Evolutionary conservation across 2,797 vertebrate species (phyloP), one percentile per base, ranked within the genome.

Genomic region (Botia almorhae): DNA sequence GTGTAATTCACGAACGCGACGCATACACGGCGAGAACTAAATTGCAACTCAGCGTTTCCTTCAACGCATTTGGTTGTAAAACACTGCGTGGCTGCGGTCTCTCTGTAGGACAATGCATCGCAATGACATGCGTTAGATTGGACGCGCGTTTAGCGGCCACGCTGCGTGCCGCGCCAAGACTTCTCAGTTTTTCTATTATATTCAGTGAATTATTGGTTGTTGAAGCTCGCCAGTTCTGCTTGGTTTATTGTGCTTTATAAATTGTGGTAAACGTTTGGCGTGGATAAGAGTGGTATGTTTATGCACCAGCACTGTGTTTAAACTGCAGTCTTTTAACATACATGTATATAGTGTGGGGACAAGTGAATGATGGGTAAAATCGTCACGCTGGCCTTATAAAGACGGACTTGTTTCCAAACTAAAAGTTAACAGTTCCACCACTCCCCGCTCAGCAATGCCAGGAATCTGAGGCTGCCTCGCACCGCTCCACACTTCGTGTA

Each of bases 381-480:
- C 3, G 11, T 23, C 29, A 72, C 55, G 33, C 51, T 53, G 3
- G 2, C 1, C 17, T 73, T n/a, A 21, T 53, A 63, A 70, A 67
- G 19, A 23, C 58, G 43, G 16, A 67, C 60, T 79, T 6, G 36
- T 6, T 39, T 48, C 58, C 26, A 43, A 53, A 64, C 58, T 33
- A 33, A 65, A 70, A 33, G 72, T 74, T 50, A 36, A 73, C 21
- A 67, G 71, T 74, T 67, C 16, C 39, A 80, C 78, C 78, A 80
- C 78, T 80, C 70, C 78, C 78, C 1, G 10, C 71, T 74, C 70
- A 80, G 78, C 33, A 56, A 80, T 80, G 78, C 36, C 39, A 17
- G 70, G 78, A 80, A 80, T 80, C 70, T 80, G 21, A 67, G 72
- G 48, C 50, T 19, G 58, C 19, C 60, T 72, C 55, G 60, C 19